Percentiles rank a stretch among this genome's conserved stretches.
Conservation (phyloP, 2,797 vertebrate genomes). For the Myotis findleyi region DNA sequence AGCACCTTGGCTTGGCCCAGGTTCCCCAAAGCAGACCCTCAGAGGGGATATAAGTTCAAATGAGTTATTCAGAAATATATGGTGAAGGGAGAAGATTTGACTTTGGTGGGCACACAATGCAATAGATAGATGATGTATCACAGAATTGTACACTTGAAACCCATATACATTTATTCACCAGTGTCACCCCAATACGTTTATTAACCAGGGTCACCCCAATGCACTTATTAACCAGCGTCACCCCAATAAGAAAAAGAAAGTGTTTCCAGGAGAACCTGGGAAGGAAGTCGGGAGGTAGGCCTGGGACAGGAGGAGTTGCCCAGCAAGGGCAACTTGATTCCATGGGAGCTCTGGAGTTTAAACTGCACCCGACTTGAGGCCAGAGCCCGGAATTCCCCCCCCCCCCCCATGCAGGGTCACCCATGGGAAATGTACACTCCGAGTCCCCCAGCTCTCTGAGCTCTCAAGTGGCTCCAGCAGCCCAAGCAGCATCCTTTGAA, state of each 20-base stretch:
- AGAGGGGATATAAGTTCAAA: not conserved
- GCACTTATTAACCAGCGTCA: too few species aligned
- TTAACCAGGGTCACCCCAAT: not conserved
- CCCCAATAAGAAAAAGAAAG: not conserved
- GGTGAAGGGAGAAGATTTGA: not conserved
- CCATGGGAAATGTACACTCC: fast-evolving
- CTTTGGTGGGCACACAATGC: not conserved
- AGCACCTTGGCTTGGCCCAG: not conserved
- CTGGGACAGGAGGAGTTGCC: not conserved
- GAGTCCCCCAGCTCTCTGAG: not conserved
- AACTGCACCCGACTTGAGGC: not conserved
- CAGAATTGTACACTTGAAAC: not conserved
- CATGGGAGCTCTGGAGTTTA: not conserved
- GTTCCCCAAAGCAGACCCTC: not conserved
- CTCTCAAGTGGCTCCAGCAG: not conserved
- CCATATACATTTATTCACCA: not conserved
- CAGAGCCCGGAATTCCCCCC: not conserved
- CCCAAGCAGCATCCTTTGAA: not conserved
- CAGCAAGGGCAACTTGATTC: not conserved
- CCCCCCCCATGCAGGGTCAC: not conserved
- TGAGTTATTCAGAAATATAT: not conserved
- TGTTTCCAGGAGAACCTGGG: not conserved
- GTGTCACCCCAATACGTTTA: not conserved
- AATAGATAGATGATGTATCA: not conserved
- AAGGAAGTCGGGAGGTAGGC: not conserved